These are phyloP conservation scores for Chymomyza procnemis DNA, from an alignment of 2,888 invertebrate species.

Conservation along the genomic window DNA sequence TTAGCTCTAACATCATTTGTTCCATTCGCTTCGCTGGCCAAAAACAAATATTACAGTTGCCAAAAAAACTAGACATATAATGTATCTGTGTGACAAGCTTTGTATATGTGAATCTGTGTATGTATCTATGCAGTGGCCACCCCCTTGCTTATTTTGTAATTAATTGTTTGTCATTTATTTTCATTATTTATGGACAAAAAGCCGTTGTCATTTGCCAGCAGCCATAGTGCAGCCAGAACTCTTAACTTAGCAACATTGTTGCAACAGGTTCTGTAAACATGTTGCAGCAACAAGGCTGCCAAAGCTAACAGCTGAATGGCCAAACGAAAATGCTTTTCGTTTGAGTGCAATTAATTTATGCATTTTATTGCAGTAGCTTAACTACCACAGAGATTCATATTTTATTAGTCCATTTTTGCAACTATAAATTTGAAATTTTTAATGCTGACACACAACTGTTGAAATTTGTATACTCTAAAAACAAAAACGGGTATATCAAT, in stretches of 20 bases:
- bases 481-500: too few relatives aligned
- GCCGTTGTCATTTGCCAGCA: neutral
- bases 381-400: neutral
- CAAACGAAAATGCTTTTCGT: neutral
- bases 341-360: slow-evolving; percentile 25
- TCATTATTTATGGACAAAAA: neutral
- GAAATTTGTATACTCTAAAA: too few relatives aligned
- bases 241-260: slow-evolving; percentile 32
- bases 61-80: neutral
- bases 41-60: slow-evolving; percentile 4
- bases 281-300: neutral
- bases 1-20: neutral
- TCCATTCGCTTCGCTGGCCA: neutral
- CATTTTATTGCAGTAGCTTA: slow-evolving; percentile 36
- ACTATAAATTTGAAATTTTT: slow-evolving; percentile 55
- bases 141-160: slow-evolving; percentile 22
- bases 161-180: slow-evolving; percentile 34
- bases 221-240: neutral
- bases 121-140: neutral
- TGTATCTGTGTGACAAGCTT: neutral
- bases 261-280: slow-evolving; percentile 9
- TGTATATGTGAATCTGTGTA: neutral
- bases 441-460: neutral
- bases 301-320: neutral
- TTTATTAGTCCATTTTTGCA: slow-evolving; percentile 16